Base-by-base conservation (phyloP, 2,113 vertebrate species). In the Passer montanus region DNA sequence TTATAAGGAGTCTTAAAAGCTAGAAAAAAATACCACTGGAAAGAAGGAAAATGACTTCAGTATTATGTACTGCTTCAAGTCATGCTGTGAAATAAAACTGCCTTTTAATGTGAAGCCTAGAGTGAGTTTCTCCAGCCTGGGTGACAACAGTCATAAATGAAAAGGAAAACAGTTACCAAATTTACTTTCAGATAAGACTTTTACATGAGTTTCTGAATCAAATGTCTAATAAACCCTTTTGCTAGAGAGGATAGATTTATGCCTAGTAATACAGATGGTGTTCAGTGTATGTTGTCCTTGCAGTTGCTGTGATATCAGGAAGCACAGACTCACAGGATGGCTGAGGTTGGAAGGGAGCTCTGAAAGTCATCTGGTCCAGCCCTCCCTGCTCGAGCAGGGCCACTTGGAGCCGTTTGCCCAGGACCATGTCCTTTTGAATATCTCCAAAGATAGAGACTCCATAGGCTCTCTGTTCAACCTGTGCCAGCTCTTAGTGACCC, bases 111-210 rank as follows among this genome's bases (percentile, higher is more conserved):
- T 14, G 47, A 53, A 90, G 58, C 46, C 43, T 68, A 22, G 55
- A 80, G 69, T 89, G 68, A 21, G 11, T 82, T 94, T 94, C 68
- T 95, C 30, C n/a, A 76, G 60, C 41, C 41, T 67, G 43, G 47
- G 27, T 87, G 53, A 82, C 52, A 93, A 81, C 22, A 63, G 50
- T 63, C 50, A 81, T 76, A 95, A 95, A 80, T 82, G 56, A 81
- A 87, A 94, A 78, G 17, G 52, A 62, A 63, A 91, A 68, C 15
- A 84, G 81, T 75, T 63, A 82, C 31, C 78, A 78, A 81, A 87
- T 84, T 87, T 93, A 90, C 63, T 90, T 95, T 90, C 69, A 76
- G 53, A 84, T 69, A 84, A 69, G 33, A 43, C 31, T 92, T 96
- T 66, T 70, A 24, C 60, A 18, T 16, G n/a, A 90, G 15, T 66